Evolutionary conservation across 2,113 vertebrate genomes (phyloP).

Genomic region (Pleuronectes platessa): DNA sequence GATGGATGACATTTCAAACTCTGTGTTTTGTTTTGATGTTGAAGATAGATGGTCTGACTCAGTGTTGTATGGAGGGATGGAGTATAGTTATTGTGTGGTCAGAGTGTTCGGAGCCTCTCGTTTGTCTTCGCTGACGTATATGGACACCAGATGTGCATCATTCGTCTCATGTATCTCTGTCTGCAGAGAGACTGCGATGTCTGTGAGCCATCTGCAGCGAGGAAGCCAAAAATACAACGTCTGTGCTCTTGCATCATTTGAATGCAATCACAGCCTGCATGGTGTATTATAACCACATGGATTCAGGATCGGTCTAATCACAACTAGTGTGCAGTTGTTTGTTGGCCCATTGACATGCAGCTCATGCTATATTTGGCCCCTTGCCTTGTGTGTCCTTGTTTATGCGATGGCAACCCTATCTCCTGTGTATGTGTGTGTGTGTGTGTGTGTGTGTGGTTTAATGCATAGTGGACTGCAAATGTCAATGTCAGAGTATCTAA

Average conservation of each 20-base stretch:
- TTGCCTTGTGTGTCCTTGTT: constrained; percentile 4
- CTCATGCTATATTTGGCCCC: background rate
- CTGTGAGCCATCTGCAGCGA: background rate
- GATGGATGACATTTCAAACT: constrained; percentile 32
- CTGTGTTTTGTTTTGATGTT: constrained; percentile 26
- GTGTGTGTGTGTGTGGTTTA: background rate
- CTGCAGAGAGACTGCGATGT: background rate
- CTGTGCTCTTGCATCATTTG: background rate
- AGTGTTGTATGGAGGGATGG: background rate
- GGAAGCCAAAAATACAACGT: constrained; percentile 1
- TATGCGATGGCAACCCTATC: constrained; percentile 1
- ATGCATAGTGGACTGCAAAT: background rate
- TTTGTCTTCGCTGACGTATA: constrained; percentile 40
- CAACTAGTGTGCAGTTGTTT: background rate
- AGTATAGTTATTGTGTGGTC: constrained; percentile 2
- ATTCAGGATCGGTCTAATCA: background rate
- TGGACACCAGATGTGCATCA: constrained; percentile 52
- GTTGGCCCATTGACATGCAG: constrained; percentile 3
- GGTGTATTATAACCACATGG: no score
- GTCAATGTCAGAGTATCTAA: constrained; percentile 7
- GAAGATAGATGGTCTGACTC: constrained; percentile 38
- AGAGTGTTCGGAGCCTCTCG: background rate
- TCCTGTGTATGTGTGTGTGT: background rate
- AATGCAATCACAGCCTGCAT: background rate
- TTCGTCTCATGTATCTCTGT: background rate